These are phyloP conservation scores for Scylla paramamosain DNA, from an alignment of 1,140 invertebrate species.

Conservation along the genomic window DNA sequence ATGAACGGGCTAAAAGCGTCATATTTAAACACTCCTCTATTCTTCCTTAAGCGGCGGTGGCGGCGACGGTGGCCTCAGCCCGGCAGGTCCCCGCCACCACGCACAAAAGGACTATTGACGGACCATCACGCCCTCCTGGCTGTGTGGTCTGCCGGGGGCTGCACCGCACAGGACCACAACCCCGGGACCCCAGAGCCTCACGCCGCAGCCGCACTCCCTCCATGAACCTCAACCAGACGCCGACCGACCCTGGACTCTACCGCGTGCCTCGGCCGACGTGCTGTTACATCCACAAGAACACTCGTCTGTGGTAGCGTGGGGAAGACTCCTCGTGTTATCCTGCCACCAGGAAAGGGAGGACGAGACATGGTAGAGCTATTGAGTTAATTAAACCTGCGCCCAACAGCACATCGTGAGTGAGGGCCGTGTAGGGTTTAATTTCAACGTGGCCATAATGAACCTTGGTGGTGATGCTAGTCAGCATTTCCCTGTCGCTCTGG, in stretches of 20 bases:
- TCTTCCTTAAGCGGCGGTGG: constrained; percentile 17
- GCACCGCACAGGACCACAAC: constrained; percentile 39
- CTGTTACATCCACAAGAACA: not conserved
- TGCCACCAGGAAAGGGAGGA: no score
- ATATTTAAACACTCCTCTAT: not conserved
- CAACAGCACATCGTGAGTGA: not conserved
- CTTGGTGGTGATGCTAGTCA: not conserved
- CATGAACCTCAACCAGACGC: not conserved
- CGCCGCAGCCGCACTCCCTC: not conserved
- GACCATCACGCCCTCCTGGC: constrained; percentile 57
- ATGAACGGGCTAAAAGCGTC: not conserved
- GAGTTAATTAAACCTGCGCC: no score
- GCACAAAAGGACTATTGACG: constrained; percentile 69
- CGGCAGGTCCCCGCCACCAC: constrained; percentile 58
- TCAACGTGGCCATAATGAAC: not conserved
- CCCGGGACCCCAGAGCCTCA: not conserved
- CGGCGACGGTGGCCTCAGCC: constrained; percentile 37
- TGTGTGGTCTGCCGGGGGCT: constrained; percentile 53
- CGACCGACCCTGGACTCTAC: not conserved
- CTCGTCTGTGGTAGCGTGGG: not conserved
- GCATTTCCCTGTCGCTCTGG: not conserved
- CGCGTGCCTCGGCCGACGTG: not conserved
- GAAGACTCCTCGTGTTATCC: not conserved
- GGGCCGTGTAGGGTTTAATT: not conserved
- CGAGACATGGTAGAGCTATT: no score